Base-by-base conservation (phyloP, 2,113 vertebrate genomes). In the Paracanthobrama guichenoti region DNA sequence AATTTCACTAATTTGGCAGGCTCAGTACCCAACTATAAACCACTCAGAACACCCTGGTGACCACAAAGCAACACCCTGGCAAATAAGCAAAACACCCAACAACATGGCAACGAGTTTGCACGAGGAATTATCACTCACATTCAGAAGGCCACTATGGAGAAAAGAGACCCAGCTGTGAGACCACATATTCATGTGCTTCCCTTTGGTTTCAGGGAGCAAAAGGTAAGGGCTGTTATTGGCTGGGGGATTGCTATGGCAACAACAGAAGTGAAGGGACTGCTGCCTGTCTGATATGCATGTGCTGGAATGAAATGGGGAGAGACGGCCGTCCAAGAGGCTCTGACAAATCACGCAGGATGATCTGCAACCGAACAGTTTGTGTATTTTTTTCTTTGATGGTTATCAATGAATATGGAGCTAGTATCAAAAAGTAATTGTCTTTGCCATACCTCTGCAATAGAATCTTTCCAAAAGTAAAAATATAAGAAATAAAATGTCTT, bases 181-280 rank as follows among this genome's bases (percentile, higher is more conserved):
- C 28, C 55, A 72, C 67, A 88, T 86, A 77, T 83, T 84, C 20
- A 64, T 72, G 76, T 81, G 84, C 62, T 80, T 86, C 44, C 60
- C 87, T 66, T 71, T 74, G 81, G 72, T 74, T 86, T 86, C 72
- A 82, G 77, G 87, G 87, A 81, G 85, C 84, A 72, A 86, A 84
- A 82, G 80, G 78, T 60, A 86, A 77, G 72, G 85, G 78, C 79
- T 88, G 81, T 88, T 86, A 88, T 86, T 88, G 87, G 85, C 44
- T 83, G 77, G 87, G 82, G 81, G 64, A 87, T 88, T 88, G 84
- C 87, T 86, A 88, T 88, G 78, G 87, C 82, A 88, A 88, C 87
- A 79, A 35, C 77, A 22, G 72, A 80, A 79, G 69, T 39, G 80
- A 53, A 84, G 35, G 69, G 84, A 77, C 60, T 77, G 48, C 28